phyloP scores from a whole-genome alignment of 2,113 vertebrate genomes.

The Bagarius yarrelli region DNA sequence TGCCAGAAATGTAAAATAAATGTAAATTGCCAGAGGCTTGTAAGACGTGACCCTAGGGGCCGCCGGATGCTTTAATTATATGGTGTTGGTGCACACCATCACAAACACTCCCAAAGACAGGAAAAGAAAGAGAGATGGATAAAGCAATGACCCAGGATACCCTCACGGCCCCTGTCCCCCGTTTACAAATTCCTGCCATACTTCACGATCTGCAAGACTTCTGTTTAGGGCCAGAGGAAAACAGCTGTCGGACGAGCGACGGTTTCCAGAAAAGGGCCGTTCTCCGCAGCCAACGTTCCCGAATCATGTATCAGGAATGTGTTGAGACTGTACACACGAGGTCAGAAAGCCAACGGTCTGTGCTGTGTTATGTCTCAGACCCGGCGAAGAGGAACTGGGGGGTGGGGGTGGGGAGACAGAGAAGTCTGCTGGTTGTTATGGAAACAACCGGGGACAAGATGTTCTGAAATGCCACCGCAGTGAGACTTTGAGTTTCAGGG shows the following conservation, averaged over 20 bases:
- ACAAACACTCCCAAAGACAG: neutral
- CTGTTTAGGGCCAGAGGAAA: conserved; percentile 44
- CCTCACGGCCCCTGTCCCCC: conserved; percentile 33
- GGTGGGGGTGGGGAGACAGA: neutral
- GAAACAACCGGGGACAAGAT: conserved; percentile 34
- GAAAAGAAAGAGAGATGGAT: neutral
- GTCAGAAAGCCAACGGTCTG: neutral
- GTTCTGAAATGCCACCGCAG: conserved; percentile 43
- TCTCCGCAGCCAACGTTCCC: conserved; percentile 2
- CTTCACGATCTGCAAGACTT: conserved; percentile 46
- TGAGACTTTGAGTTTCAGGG: conserved; percentile 4
- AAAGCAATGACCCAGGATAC: conserved; percentile 47
- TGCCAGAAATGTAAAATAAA: no score
- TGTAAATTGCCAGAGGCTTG: conserved; percentile 6
- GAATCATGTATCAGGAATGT: conserved; percentile 47
- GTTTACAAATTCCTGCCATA: conserved; percentile 54
- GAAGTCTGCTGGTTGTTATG: conserved; percentile 38
- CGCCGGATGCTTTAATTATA: conserved; percentile 47
- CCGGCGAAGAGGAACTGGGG: conserved; percentile 1
- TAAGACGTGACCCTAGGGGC: conserved; percentile 16
- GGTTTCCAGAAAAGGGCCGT: conserved; percentile 41
- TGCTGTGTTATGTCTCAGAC: conserved; percentile 19
- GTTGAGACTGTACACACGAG: conserved; percentile 27
- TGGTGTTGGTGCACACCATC: conserved; percentile 26
- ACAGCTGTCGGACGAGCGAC: conserved; percentile 40